Conservation (phyloP, 2,113 vertebrate species). For the Bubo blakistoni region DNA sequence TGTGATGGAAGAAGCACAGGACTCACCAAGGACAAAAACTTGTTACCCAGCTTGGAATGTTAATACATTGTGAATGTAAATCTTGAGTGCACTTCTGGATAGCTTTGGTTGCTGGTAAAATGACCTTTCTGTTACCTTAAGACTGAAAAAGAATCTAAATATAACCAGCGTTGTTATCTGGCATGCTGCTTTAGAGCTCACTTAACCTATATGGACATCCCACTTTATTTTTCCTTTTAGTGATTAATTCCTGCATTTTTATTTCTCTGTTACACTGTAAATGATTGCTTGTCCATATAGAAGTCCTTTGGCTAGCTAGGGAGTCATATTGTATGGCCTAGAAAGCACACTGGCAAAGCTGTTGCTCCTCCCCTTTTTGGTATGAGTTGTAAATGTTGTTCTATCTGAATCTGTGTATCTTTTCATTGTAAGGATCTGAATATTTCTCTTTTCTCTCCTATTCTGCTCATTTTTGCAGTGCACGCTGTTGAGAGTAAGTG, state of each 20-base stretch:
- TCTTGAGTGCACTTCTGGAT: neutral
- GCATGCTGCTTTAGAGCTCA: neutral
- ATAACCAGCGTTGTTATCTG: neutral
- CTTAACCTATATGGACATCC: neutral
- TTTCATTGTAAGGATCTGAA: slow-evolving; percentile 48
- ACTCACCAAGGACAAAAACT: neutral
- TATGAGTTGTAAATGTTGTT: neutral
- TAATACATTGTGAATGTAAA: neutral
- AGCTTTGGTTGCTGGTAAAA: neutral
- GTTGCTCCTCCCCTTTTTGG: neutral
- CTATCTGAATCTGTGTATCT: neutral
- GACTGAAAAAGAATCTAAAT: neutral
- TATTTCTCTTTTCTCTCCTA: slow-evolving; percentile 79
- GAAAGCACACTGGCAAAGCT: neutral
- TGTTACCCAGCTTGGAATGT: neutral
- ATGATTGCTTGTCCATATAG: neutral
- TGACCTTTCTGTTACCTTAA: neutral
- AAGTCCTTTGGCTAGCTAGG: neutral
- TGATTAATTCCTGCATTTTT: neutral
- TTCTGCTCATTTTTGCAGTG: slow-evolving; percentile 82
- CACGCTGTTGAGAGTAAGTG: slow-evolving; percentile 96
- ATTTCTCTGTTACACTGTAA: neutral
- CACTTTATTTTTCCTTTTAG: neutral
- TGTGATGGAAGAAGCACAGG: neutral
- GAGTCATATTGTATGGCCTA: neutral